These are phyloP conservation scores for Passerina amoena DNA, from an alignment of 2,113 vertebrate species.

Conservation along the genomic window DNA sequence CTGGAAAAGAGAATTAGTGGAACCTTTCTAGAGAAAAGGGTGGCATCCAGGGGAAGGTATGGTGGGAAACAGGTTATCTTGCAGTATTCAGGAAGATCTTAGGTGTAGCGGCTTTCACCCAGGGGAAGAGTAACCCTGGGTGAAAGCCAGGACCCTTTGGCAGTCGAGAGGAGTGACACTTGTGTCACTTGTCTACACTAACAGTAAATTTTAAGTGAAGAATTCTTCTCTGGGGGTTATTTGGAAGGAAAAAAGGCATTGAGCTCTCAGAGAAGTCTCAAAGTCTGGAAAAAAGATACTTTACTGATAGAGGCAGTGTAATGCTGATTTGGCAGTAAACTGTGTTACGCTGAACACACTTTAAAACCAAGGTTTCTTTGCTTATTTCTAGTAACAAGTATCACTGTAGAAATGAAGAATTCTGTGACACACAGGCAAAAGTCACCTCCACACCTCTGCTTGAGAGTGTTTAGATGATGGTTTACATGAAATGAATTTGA, in stretches of 20 bases:
- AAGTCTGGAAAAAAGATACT: neutral
- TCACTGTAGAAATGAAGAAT: neutral
- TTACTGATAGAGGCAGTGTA: neutral
- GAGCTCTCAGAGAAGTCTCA: neutral
- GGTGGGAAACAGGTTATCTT: neutral
- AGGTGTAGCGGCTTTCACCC: neutral
- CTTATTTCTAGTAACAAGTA: neutral
- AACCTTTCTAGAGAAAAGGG: neutral
- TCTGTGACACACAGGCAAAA: neutral
- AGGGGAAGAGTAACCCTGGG: neutral
- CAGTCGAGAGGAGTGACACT: neutral
- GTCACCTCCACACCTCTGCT: neutral
- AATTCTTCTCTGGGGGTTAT: neutral
- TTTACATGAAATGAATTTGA: neutral
- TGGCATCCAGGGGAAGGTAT: neutral
- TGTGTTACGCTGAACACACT: neutral
- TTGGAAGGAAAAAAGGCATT: neutral
- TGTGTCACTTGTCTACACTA: neutral
- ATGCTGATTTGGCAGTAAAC: neutral
- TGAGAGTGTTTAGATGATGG: neutral
- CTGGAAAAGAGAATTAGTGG: neutral
- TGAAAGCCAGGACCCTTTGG: neutral
- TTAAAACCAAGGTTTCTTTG: neutral
- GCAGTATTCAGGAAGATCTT: neutral
- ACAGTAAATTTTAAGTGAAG: neutral